A percentile compares a stretch with the other conserved stretches of the same genome.
These are phyloP conservation scores for Microctenopoma stevenorrisi DNA, from an alignment of 2,797 vertebrate species.

Conservation along the genomic window DNA sequence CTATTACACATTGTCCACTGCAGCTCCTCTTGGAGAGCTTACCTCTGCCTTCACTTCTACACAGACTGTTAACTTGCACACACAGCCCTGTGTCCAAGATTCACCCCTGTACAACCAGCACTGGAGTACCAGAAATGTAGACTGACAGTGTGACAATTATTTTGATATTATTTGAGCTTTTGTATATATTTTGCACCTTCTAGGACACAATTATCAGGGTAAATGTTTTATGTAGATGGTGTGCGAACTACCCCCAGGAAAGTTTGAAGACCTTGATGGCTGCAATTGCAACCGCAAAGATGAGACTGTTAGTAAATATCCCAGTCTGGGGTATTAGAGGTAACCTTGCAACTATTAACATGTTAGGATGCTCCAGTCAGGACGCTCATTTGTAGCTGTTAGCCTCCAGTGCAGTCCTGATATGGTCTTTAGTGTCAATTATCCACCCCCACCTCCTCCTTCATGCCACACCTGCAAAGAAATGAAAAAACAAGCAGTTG, in stretches of 20 bases:
- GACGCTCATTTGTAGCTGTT: slow-evolving; percentile 29
- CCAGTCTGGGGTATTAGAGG: slow-evolving; percentile 13
- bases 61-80: slow-evolving; percentile 79
- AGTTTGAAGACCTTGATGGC: slow-evolving; percentile 30
- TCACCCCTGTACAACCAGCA: slow-evolving; percentile 70
- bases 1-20: slow-evolving; percentile 64
- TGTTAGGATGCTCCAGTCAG: slow-evolving; percentile 23
- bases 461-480: slow-evolving; percentile 18
- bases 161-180: slow-evolving; percentile 48
- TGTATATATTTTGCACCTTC: slow-evolving; percentile 37
- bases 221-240: slow-evolving; percentile 6
- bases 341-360: slow-evolving; percentile 19
- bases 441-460: slow-evolving; percentile 18
- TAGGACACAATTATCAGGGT: slow-evolving; percentile 46
- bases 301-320: slow-evolving; percentile 29
- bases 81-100: slow-evolving; percentile 48
- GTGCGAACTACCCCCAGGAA: slow-evolving; percentile 35
- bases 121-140: slow-evolving; percentile 73
- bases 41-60: slow-evolving; percentile 78
- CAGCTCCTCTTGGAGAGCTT: slow-evolving; percentile 48
- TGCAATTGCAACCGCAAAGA: slow-evolving; percentile 17
- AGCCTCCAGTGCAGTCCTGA: slow-evolving; percentile 26
- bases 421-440: slow-evolving; percentile 30
- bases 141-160: slow-evolving; percentile 49
- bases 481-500: slow-evolving; percentile 29